These are phyloP conservation scores for Trachymyrmex cornetzi DNA, from an alignment of 1,140 invertebrate species.

Conservation along the genomic window DNA sequence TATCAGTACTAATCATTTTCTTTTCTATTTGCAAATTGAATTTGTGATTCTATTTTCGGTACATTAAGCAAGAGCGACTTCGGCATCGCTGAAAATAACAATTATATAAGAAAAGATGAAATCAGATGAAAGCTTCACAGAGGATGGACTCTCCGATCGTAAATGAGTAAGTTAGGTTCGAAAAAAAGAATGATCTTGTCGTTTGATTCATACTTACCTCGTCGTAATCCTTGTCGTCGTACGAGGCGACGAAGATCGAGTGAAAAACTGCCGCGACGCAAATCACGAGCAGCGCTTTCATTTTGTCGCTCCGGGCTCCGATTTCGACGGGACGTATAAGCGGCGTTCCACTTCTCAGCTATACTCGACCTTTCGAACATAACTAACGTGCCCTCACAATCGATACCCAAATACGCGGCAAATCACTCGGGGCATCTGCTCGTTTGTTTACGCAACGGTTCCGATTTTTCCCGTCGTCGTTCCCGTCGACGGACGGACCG, in stretches of 20 bases:
- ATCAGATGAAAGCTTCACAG: neutral
- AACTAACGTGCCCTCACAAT: neutral
- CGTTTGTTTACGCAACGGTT: neutral
- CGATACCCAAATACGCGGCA: neutral
- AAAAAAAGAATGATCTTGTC: too few species aligned
- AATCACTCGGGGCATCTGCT: neutral
- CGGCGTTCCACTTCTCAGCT: neutral
- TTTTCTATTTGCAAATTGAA: too few species aligned
- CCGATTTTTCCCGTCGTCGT: neutral
- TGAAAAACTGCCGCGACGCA: constrained; percentile 22
- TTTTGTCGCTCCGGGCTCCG: constrained; percentile 29
- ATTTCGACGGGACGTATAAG: neutral
- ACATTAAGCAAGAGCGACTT: too few species aligned
- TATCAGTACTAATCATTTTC: too few species aligned
- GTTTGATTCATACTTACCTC: constrained; percentile 56
- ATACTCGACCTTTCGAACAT: neutral
- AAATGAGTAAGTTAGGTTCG: neutral
- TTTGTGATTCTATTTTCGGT: too few species aligned
- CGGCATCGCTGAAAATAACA: too few species aligned
- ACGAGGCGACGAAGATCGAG: neutral
- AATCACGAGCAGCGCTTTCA: constrained; percentile 40
- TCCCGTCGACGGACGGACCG: too few species aligned
- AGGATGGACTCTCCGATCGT: neutral
- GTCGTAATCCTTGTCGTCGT: neutral
- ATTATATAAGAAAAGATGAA: neutral